Evolutionary conservation across 2,888 invertebrate species (phyloP).

Genomic region (Chrysomela aeneicollis): DNA sequence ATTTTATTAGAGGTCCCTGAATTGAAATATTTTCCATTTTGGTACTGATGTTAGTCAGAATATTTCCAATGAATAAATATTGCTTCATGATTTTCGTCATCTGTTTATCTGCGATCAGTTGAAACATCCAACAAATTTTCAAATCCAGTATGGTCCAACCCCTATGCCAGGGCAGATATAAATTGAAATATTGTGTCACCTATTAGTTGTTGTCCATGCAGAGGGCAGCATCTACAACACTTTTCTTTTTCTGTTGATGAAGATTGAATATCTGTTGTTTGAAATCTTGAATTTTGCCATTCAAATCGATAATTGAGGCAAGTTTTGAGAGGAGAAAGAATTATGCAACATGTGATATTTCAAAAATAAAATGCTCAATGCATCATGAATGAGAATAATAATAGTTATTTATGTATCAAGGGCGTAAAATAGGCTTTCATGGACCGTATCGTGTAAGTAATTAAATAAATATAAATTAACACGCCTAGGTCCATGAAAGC

Average conservation of each 20-base stretch:
- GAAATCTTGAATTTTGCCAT: neutral
- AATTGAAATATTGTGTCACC: conserved; percentile 15
- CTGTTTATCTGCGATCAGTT: conserved; percentile 17
- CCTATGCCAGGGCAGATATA: too few relatives aligned
- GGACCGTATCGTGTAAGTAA: too few relatives aligned
- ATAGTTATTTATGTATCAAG: too few relatives aligned
- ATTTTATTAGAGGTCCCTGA: neutral
- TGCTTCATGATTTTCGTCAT: conserved; percentile 22
- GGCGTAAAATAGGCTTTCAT: too few relatives aligned
- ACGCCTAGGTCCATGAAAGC: too few relatives aligned
- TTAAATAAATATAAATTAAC: too few relatives aligned
- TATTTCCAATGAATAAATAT: conserved; percentile 8
- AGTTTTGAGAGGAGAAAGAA: too few relatives aligned
- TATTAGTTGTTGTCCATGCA: conserved; percentile 18
- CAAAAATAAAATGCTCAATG: too few relatives aligned
- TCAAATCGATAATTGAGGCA: neutral
- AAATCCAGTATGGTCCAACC: too few relatives aligned
- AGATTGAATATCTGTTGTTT: conserved; percentile 1
- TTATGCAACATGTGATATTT: too few relatives aligned
- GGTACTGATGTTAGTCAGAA: conserved; percentile 18
- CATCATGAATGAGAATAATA: neutral
- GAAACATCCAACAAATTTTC: too few relatives aligned
- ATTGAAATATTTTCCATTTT: conserved; percentile 13
- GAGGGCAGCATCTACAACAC: conserved; percentile 10
- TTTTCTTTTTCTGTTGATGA: conserved; percentile 5